These are phyloP conservation scores for Sphenodon punctatus DNA, from an alignment of 2,797 vertebrate genomes.

Conservation along the genomic window DNA sequence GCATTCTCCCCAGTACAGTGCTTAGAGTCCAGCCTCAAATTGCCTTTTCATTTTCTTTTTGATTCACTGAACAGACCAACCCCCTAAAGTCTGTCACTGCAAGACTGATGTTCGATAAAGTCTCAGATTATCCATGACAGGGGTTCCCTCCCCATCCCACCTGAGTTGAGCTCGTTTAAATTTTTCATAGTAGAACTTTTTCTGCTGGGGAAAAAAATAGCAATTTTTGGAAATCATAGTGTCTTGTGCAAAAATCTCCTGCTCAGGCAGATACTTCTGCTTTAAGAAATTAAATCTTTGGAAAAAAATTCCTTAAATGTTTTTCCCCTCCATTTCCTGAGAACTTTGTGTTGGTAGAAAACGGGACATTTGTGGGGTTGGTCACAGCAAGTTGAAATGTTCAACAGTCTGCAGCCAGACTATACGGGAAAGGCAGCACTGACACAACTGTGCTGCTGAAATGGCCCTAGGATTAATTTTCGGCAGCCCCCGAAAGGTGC, in stretches of 20 bases:
- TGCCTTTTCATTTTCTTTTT: not conserved
- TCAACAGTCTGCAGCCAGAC: not conserved
- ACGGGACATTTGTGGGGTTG: not conserved
- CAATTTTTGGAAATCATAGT: too few relatives aligned
- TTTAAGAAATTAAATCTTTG: too few relatives aligned
- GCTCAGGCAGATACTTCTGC: too few relatives aligned
- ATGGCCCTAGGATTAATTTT: not conserved
- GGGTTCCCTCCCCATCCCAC: not conserved
- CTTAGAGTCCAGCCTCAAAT: constrained; percentile 3
- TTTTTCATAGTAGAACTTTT: not conserved
- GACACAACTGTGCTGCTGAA: not conserved
- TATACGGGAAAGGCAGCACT: not conserved
- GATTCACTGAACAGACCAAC: not conserved
- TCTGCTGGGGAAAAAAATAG: not conserved
- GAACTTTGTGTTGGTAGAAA: not conserved
- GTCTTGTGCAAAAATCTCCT: too few relatives aligned
- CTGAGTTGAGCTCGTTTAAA: not conserved
- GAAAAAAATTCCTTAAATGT: too few relatives aligned
- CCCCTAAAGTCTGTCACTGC: not conserved
- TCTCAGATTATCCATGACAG: not conserved
- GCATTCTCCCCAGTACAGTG: not conserved
- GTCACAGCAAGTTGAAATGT: not conserved
- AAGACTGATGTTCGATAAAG: not conserved
- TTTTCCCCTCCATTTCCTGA: not conserved
- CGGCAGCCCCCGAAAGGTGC: too few relatives aligned